phyloP scores from a whole-genome alignment of 2,113 vertebrate species.

The Murina feae region DNA sequence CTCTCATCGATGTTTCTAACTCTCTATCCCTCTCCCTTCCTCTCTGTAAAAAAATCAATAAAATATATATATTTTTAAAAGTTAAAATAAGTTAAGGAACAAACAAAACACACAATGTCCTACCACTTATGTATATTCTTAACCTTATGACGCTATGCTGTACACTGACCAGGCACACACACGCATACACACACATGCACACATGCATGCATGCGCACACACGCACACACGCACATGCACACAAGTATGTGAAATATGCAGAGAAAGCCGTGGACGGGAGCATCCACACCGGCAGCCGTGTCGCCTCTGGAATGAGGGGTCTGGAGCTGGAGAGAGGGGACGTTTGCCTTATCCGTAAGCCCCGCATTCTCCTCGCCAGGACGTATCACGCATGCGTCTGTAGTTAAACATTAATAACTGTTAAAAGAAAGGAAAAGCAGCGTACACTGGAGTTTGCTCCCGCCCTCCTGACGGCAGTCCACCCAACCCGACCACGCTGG shows the following conservation, averaged over 20 bases:
- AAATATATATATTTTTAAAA: too few relatives aligned
- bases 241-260: not conserved
- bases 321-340: not conserved
- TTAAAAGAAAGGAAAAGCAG: not conserved
- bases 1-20: too few relatives aligned
- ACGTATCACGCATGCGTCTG: not conserved
- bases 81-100: not conserved
- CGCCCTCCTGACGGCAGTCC: not conserved
- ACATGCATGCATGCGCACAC: too few relatives aligned
- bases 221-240: too few relatives aligned
- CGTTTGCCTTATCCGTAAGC: not conserved
- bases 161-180: not conserved
- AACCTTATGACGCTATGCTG: not conserved
- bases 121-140: too few relatives aligned
- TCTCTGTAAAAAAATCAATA: too few relatives aligned
- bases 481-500: rapidly evolving
- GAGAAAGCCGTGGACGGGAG: not conserved
- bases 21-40: too few relatives aligned
- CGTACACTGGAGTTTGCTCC: too few relatives aligned
- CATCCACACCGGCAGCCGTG: rapidly evolving
- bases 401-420: not conserved
- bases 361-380: not conserved
- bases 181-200: rapidly evolving
- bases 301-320: not conserved
- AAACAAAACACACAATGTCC: not conserved